Conservation (phyloP, 2,113 vertebrate species). For the Euleptes europaea region DNA sequence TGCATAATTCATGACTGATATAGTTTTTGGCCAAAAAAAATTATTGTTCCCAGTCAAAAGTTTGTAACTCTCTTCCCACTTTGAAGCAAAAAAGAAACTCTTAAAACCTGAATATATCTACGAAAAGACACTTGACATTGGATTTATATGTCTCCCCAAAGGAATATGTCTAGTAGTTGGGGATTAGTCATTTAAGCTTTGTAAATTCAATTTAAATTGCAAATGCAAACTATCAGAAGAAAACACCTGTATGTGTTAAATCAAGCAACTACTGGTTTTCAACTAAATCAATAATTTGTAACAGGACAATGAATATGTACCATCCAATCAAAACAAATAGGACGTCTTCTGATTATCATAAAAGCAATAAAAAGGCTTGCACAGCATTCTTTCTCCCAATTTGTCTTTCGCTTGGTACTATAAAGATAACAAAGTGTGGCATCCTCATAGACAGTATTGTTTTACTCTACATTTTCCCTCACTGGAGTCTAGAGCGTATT, state of each 20-base stretch:
- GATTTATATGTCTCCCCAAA: constrained; percentile 54
- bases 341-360: constrained; percentile 76
- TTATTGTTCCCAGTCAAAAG: neutral
- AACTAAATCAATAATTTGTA: constrained; percentile 77
- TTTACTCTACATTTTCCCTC: constrained; percentile 70
- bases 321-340: constrained; percentile 72
- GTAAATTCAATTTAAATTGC: constrained; percentile 76
- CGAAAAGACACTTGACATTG: constrained; percentile 48
- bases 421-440: constrained; percentile 78
- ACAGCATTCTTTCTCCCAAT: constrained; percentile 71
- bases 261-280: constrained; percentile 68
- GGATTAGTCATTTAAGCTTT: constrained; percentile 66
- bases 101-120: constrained; percentile 13
- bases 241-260: constrained; percentile 78
- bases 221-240: constrained; percentile 78
- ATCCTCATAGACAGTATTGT: constrained; percentile 64
- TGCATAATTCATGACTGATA: neutral
- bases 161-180: constrained; percentile 42
- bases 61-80: neutral
- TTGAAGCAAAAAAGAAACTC: neutral
- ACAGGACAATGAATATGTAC: constrained; percentile 70
- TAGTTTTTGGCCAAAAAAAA: constrained; percentile 24
- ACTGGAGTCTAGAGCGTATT: constrained; percentile 60
- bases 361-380: constrained; percentile 74
- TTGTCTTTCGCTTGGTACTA: constrained; percentile 75